Evolutionary conservation across 1,140 invertebrate species (phyloP).

Genomic region (Xylocopa sonorina): DNA sequence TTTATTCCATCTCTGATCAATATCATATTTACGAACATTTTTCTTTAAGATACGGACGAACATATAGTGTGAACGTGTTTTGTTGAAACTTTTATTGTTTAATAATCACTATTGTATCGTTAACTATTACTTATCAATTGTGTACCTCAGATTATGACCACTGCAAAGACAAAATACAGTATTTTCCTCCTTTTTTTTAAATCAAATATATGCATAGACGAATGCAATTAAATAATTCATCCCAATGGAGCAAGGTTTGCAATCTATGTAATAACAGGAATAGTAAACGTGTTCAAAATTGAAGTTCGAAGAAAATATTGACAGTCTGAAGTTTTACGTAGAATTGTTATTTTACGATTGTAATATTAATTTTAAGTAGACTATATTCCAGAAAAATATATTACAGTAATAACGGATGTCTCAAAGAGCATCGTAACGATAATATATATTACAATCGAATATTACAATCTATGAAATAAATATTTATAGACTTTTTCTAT

Average conservation of each 20-base stretch:
- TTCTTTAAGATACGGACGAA: slow-evolving; percentile 17
- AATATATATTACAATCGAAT: no score
- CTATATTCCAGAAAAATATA: slow-evolving; percentile 6
- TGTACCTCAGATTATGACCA: background rate
- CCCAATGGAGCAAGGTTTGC: background rate
- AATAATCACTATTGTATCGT: slow-evolving; percentile 2
- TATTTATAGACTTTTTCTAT: background rate
- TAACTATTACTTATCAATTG: background rate
- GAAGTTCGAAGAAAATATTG: no score
- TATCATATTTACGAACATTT: slow-evolving; percentile 6
- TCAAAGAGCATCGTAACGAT: background rate
- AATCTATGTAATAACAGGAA: background rate
- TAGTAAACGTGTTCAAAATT: no score
- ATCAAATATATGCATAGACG: background rate
- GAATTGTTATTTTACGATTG: slow-evolving; percentile 6
- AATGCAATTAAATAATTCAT: background rate
- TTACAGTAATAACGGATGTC: background rate
- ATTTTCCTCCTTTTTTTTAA: background rate
- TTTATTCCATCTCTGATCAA: background rate
- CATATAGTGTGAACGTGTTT: background rate
- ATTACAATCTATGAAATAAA: slow-evolving; percentile 19
- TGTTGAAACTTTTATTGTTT: background rate
- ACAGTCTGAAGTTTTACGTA: background rate
- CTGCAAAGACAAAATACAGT: background rate
- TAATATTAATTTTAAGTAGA: slow-evolving; percentile 12